Evolutionary conservation across 2,888 invertebrate species (phyloP).

Genomic region (Andrena praecox): DNA sequence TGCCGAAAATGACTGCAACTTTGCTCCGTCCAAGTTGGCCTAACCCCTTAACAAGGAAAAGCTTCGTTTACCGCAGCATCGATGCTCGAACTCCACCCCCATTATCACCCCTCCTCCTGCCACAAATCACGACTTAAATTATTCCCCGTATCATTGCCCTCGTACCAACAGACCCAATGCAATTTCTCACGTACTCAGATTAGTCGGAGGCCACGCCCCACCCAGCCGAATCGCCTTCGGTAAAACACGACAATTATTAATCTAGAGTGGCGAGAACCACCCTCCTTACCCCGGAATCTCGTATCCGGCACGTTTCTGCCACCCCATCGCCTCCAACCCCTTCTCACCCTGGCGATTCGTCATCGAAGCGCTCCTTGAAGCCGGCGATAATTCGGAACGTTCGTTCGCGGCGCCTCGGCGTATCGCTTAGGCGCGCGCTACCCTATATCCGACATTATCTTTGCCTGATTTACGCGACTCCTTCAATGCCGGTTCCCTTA

Average conservation of each 20-base stretch:
- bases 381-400: conserved; percentile 33
- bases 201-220: conserved; percentile 12
- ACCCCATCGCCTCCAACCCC: too few relatives aligned
- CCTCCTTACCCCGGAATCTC: conserved; percentile 37
- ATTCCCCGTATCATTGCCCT: conserved; percentile 28
- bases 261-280: conserved; percentile 19
- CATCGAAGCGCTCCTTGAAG: conserved; percentile 40
- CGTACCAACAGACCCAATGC: conserved; percentile 13
- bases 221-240: conserved; percentile 35
- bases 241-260: conserved; percentile 58
- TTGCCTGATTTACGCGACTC: conserved; percentile 80
- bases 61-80: neutral
- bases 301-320: conserved; percentile 27
- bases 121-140: conserved; percentile 39
- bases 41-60: conserved; percentile 12
- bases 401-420: conserved; percentile 11
- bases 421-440: conserved; percentile 50
- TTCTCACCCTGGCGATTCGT: conserved; percentile 38
- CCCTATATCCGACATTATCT: conserved; percentile 82
- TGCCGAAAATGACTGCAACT: too few relatives aligned
- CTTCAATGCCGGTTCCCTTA: neutral
- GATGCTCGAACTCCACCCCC: neutral
- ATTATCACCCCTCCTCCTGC: neutral
- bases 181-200: conserved; percentile 45
- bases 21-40: too few relatives aligned